Evolutionary conservation across 2,888 invertebrate genomes (phyloP), one percentile per base, ranked within the genome.

Genomic region (Tipula vernalis): DNA sequence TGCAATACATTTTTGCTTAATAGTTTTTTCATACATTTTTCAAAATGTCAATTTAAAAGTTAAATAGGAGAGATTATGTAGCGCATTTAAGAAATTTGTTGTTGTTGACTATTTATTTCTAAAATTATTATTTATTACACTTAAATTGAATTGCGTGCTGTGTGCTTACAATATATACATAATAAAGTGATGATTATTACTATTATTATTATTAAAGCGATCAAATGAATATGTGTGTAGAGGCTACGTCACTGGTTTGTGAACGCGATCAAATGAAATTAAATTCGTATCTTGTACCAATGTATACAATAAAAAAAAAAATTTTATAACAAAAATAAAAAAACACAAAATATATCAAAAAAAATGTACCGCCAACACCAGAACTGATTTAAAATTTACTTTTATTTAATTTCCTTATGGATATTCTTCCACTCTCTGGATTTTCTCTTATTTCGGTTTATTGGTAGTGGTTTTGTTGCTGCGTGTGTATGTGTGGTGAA

Each of bases 361-460:
- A 51, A 28, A 18, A 8, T 71, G 5, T 71, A 28, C 71, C 71
- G 71, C 71, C 71, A 71, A 71, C 71, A 71, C 71, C 71, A 71
- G 71, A 71, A 71, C 71, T 28, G 71, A 71, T 71, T 71, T 71
- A 28, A 71, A 71, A 71, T 71, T 71, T 71, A 71, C 71, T 71
- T 71, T 71, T 71, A 71, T 71, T 71, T 71, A 71, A 71, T 71
- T 71, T 71, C 71, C 71, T 71, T 71, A 71, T 71, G 71, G 71
- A 71, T 71, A 71, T 51, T 57, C 51, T 57, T 15, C 51, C 51
- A 71, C 71, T 71, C 71, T 71, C 71, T 28, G 12, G 28, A 71
- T 71, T 71, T 71, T 71, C 71, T 71, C 71, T 71, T 71, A 18
- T 10, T 10, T 2, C 8, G 5, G 28, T 71, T 28, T 28, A 71